These are phyloP conservation scores for Zaprionus africanus DNA, from an alignment of 1,140 invertebrate genomes.

Conservation along the genomic window DNA sequence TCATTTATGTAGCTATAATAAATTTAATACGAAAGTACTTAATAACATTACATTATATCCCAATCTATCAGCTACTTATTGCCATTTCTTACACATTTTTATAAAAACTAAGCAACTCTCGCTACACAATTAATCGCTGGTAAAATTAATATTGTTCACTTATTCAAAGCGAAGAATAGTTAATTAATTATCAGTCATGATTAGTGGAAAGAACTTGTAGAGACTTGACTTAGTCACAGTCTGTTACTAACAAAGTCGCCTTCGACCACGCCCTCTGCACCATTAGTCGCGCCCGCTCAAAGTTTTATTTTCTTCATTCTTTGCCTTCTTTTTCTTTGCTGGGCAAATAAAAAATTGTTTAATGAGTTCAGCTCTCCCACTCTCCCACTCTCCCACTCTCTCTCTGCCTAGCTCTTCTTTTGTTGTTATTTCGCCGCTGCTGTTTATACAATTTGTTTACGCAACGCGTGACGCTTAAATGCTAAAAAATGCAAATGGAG, in stretches of 20 bases:
- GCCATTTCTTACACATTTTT: too few species aligned
- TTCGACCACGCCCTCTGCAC: constrained; percentile 1
- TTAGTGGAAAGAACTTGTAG: background rate
- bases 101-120: background rate
- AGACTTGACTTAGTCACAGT: background rate
- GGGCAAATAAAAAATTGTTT: constrained; percentile 59
- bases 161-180: background rate
- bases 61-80: too few species aligned
- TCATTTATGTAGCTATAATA: too few species aligned
- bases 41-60: too few species aligned
- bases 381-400: constrained; percentile 10
- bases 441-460: constrained; percentile 81
- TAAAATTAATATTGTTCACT: background rate
- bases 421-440: constrained; percentile 36
- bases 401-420: constrained; percentile 5
- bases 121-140: background rate
- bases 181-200: constrained; percentile 1
- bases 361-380: constrained; percentile 70
- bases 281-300: constrained; percentile 10
- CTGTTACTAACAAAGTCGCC: background rate
- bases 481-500: constrained; percentile 82
- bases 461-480: constrained; percentile 82
- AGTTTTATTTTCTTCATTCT: background rate
- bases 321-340: background rate
- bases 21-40: too few species aligned